Evolutionary conservation across 2,797 vertebrate species (phyloP), one percentile per base, ranked within the genome.

Genomic region (Macropus fuliginosus): DNA sequence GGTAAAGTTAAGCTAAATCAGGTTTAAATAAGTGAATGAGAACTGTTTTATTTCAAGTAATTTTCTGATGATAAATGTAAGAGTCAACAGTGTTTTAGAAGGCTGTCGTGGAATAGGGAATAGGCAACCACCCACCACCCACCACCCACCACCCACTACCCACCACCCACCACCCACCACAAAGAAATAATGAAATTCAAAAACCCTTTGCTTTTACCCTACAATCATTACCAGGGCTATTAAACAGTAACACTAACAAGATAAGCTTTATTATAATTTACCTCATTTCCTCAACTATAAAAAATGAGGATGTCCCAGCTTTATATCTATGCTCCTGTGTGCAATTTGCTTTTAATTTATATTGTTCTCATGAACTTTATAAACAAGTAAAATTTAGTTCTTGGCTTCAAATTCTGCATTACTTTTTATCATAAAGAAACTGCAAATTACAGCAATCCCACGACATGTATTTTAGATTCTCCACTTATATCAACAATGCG

Each of bases 41-140:
- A 97, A 96, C 92, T 90, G 55, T 59, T 89, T 57, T 95, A 87
- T 93, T 96, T 96, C 93, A 96, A 91, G 93, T 87, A 96, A 28
- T 93, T 96, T 92, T 52, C 52, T 66, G 46, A 92, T 90, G 34
- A 95, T 95, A 95, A 96, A 94, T 66, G 91, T 94, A 12, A 92
- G 87, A 94, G 56, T 56, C 90, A 89, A 59, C 93, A 31, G 28
- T 55, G 34, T 56, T 95, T 81, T 27, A 94, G 40, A 11, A 46
- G 95, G 50, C 89, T 94, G 74, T 24, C 93, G 46, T 56, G 94
- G 46, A 46, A 46, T 46, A 46, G 46, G 46, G 94, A 91, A 94
- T 93, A 96, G 93, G 96, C n/a, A 94, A 46, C 1, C 18, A 9
- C 0, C 52, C 0, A 52, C 52, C 50, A 21, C 34, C 66, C 16